Conservation (phyloP, 2,888 invertebrate species). For the Odontocolon sp. region DNA sequence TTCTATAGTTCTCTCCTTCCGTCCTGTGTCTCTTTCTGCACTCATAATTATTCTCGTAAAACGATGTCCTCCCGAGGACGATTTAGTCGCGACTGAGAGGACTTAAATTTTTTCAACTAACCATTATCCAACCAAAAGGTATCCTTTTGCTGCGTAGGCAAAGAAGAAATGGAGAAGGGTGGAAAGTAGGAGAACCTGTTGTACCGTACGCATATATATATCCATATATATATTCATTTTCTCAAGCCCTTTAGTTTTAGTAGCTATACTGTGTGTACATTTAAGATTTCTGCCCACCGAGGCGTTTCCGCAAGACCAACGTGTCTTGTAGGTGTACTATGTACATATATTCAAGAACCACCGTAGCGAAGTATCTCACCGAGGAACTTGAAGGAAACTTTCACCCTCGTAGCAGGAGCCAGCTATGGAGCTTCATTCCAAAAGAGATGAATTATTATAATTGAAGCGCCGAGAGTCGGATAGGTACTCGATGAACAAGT, state of each 20-base stretch:
- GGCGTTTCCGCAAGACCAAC: slow-evolving; percentile 22
- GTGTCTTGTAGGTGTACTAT: slow-evolving; percentile 28
- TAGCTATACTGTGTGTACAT: slow-evolving; percentile 24
- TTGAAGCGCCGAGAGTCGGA: slow-evolving; percentile 49
- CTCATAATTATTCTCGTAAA: slow-evolving; percentile 46
- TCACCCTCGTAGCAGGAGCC: slow-evolving; percentile 26
- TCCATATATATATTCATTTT: no score
- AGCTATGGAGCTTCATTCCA: slow-evolving; percentile 35
- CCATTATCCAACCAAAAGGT: slow-evolving; percentile 24
- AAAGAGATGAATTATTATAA: slow-evolving; percentile 57
- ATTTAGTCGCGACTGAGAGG: slow-evolving; percentile 16
- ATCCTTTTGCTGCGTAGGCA: neutral
- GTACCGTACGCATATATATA: slow-evolving; percentile 21
- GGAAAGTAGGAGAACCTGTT: slow-evolving; percentile 21
- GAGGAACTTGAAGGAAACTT: slow-evolving; percentile 46
- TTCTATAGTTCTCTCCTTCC: neutral
- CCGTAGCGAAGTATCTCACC: slow-evolving; percentile 48
- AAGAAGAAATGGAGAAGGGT: slow-evolving; percentile 15
- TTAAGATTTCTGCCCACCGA: slow-evolving; percentile 46
- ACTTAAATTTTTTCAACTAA: slow-evolving; percentile 24
- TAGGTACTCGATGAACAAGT: slow-evolving; percentile 46
- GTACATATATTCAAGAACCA: slow-evolving; percentile 18
- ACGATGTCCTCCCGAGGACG: slow-evolving; percentile 36
- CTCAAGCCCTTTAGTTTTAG: neutral
- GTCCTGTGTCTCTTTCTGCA: neutral